phyloP scores from a whole-genome alignment of 1,140 invertebrate species.

The Bilobella aurantiaca region DNA sequence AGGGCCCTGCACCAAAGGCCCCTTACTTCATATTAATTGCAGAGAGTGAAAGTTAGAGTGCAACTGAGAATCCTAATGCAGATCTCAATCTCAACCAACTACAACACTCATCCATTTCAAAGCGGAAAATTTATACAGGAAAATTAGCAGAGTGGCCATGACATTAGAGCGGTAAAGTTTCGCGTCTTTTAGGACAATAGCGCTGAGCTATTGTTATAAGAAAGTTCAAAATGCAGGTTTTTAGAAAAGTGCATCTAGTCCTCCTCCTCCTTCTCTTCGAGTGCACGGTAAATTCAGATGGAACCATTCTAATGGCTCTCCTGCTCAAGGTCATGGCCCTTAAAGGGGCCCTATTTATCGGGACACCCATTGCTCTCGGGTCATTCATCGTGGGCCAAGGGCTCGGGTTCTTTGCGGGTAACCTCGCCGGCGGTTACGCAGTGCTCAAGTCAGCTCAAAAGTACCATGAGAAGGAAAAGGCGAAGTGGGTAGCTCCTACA shows the following conservation, averaged over 20 bases:
- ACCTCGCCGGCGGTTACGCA: slow-evolving; percentile 25
- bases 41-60: no score
- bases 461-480: slow-evolving; percentile 6
- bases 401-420: slow-evolving; percentile 31
- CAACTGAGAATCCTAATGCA: no score
- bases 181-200: background rate
- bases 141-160: no score
- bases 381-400: slow-evolving; percentile 32
- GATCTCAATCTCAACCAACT: no score
- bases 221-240: background rate
- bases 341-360: slow-evolving; percentile 31
- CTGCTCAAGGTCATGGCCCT: slow-evolving; percentile 27
- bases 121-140: no score
- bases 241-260: background rate
- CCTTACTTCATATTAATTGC: no score
- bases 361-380: slow-evolving; percentile 28
- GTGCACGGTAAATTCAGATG: background rate
- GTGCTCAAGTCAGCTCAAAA: slow-evolving; percentile 7
- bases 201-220: background rate
- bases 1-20: no score
- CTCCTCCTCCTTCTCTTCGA: background rate
- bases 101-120: no score
- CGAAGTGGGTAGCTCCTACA: background rate
- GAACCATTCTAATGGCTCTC: slow-evolving; percentile 17
- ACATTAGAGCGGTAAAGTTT: background rate